Evolutionary conservation across 37 sponge, comb jelly and placozoan species (phyloP).

Genomic region (Chondrosia reniformis): DNA sequence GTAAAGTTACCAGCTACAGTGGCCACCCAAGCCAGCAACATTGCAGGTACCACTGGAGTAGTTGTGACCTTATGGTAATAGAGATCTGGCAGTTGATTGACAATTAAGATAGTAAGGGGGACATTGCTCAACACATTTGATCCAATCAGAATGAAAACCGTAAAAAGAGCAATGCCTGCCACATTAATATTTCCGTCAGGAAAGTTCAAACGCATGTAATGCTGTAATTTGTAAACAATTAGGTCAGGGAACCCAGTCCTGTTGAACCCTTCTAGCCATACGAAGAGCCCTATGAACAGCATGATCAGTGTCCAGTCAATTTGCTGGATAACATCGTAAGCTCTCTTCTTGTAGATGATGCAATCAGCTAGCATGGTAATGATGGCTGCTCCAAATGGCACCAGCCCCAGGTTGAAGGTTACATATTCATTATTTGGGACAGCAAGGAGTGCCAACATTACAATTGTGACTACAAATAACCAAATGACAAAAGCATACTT

Average conservation of each 20-base stretch:
- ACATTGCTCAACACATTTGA: constrained; percentile 88
- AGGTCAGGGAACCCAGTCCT: constrained; percentile 55
- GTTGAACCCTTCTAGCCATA: constrained; percentile 85
- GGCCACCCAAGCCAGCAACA: constrained; percentile 79
- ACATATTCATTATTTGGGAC: constrained; percentile 3
- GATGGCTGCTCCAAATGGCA: constrained; percentile 65
- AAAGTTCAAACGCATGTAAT: constrained; percentile 45
- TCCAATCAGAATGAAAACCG: constrained; percentile 60
- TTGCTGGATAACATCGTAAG: constrained; percentile 66
- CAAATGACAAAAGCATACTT: background rate
- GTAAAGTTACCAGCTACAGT: constrained; percentile 90
- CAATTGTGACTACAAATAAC: background rate
- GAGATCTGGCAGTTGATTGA: constrained; percentile 36
- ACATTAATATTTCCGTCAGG: too few species aligned
- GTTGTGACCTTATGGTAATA: constrained; percentile 22
- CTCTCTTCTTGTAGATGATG: constrained; percentile 50
- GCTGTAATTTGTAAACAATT: constrained; percentile 32
- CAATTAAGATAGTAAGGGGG: constrained; percentile 74
- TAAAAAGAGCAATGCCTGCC: constrained; percentile 62
- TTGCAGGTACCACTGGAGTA: constrained; percentile 34
- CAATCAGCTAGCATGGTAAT: constrained; percentile 70
- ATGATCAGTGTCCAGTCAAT: constrained; percentile 89
- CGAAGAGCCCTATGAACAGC: constrained; percentile 82
- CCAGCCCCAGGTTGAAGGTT: constrained; percentile 73
- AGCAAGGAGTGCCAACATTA: background rate